Conservation (phyloP, 2,888 invertebrate species). For the Epicampocera succincta region DNA sequence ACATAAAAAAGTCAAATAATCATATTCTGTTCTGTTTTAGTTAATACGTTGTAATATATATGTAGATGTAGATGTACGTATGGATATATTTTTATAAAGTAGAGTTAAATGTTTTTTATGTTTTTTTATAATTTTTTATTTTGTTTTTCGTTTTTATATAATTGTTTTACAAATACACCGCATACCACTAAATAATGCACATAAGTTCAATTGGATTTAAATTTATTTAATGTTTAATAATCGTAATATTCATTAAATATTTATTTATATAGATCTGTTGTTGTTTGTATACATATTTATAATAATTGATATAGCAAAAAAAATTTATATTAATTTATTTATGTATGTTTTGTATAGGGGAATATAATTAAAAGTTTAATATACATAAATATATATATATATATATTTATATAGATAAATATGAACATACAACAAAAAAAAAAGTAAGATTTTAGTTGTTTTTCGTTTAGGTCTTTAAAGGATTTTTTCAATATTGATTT, state of each 20-base stretch:
- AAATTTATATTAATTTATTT: conserved; percentile 64
- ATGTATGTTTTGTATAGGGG: conserved; percentile 65
- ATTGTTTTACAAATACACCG: conserved; percentile 73
- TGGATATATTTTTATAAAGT: conserved; percentile 58
- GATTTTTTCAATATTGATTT: conserved; percentile 40
- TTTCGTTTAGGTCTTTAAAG: conserved; percentile 41
- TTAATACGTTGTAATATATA: conserved; percentile 57
- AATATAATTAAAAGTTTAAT: conserved; percentile 70
- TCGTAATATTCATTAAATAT: conserved; percentile 46
- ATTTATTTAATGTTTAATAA: conserved; percentile 64
- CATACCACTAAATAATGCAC: conserved; percentile 75
- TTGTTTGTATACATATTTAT: conserved; percentile 38
- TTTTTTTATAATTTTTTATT: conserved; percentile 51
- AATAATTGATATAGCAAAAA: conserved; percentile 61
- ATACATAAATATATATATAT: conserved; percentile 48
- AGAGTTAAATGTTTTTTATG: conserved; percentile 49
- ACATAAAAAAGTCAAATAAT: conserved; percentile 63
- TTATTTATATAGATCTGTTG: conserved; percentile 50
- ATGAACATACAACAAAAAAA: conserved; percentile 61
- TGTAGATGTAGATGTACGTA: conserved; percentile 66
- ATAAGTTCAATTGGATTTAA: conserved; percentile 73
- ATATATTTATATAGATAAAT: too few species aligned
- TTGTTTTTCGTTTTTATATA: conserved; percentile 63
- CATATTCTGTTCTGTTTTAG: conserved; percentile 44
- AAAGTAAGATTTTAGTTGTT: conserved; percentile 25